Base-by-base conservation (phyloP, 2,888 invertebrate genomes). In the Scaptomyza caliginosa region DNA sequence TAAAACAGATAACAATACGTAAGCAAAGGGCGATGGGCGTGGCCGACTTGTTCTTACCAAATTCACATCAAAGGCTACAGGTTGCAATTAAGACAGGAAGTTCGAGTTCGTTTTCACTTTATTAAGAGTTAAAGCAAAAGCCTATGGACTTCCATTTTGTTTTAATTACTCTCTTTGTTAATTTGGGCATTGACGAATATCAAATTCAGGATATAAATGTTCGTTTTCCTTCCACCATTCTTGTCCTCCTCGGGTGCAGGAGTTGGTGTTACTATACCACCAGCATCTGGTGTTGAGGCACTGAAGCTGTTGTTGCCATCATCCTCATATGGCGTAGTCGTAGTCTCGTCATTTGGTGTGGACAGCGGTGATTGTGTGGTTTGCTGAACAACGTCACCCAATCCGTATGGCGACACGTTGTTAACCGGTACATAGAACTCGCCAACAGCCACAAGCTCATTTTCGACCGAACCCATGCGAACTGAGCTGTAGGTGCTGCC, bases 401-500 rank as follows among this genome's bases (percentile, higher is more conserved):
- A 42, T 1, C 86, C 90, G 55, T 68, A 91, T 0, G 91, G 91
- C 2, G 82, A 56, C 1, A 54, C 51, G 2, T 60, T 73, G 49
- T 89, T 89, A 0, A 90, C 88, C 0, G 82, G 80, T 6, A 91
- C 84, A 57, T 82, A 91, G 66, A 76, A 92, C 30, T 87, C 79
- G 5, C 92, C 92, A 3, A 58, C 67, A 4, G 85, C 88, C 8
- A 81, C 57, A 2, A 56, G 24, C 2, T 63, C 54, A 51, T 90
- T 89, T 0, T 66, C 51, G 0, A 45, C 4, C 2, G 86, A 75
- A 2, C 89, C 91, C 90, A 91, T 86, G 48, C 71, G 75, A 0
- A 87, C 58, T 0, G 76, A 42, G 49, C 82, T 83, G 62, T 77
- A 88, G 1, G 48, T 59, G 39, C 54, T 66, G 34, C 82, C 84